Evolutionary conservation across 2,797 vertebrate genomes (phyloP).

Genomic region (Coilia nasus): DNA sequence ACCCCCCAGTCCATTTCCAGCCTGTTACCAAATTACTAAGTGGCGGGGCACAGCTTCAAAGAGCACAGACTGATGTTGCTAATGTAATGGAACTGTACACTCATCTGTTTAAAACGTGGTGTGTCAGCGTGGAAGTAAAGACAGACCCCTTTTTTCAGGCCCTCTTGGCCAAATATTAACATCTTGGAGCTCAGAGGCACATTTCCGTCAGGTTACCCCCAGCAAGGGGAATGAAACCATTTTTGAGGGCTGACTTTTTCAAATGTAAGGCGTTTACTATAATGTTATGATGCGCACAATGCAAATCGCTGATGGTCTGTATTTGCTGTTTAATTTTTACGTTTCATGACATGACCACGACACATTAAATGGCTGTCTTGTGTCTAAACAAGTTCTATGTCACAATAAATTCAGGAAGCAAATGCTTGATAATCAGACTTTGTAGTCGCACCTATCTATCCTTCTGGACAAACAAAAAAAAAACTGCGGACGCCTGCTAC

Average conservation of each 20-base stretch:
- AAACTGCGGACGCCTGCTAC: background rate
- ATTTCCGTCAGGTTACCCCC: slow-evolving; percentile 64
- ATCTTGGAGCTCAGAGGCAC: slow-evolving; percentile 76
- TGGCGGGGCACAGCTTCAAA: slow-evolving; percentile 81
- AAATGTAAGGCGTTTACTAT: slow-evolving; percentile 27
- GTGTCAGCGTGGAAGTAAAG: slow-evolving; percentile 83
- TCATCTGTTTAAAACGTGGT: slow-evolving; percentile 78
- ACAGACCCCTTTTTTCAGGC: slow-evolving; percentile 58
- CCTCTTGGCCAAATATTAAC: slow-evolving; percentile 73
- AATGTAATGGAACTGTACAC: slow-evolving; percentile 88
- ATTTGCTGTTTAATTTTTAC: background rate
- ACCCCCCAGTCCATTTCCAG: slow-evolving; percentile 89
- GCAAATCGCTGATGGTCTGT: background rate
- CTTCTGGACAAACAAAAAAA: too few relatives aligned
- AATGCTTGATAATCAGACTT: background rate
- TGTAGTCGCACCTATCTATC: background rate
- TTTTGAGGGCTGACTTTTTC: background rate
- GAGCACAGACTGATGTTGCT: slow-evolving; percentile 80
- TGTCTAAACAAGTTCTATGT: too few relatives aligned
- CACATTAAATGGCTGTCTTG: background rate
- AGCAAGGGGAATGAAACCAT: slow-evolving; percentile 63
- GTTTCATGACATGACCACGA: background rate
- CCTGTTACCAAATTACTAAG: slow-evolving; percentile 94
- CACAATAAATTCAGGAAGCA: background rate
- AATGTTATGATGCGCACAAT: background rate